These are phyloP conservation scores for Hyaena hyaena DNA, from an alignment of 2,113 vertebrate species.

Conservation along the genomic window DNA sequence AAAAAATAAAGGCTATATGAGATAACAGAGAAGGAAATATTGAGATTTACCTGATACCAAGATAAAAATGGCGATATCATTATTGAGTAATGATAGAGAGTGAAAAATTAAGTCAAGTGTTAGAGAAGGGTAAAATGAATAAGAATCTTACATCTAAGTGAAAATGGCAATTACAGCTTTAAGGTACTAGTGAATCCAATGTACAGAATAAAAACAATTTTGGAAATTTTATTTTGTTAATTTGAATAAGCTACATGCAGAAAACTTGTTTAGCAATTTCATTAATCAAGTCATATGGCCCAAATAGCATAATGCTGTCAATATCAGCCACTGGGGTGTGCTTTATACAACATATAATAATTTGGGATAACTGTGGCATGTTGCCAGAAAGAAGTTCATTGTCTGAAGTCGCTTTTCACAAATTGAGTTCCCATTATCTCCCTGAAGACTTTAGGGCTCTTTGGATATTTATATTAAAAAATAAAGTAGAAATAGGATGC, in stretches of 20 bases:
- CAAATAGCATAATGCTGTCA: constrained; percentile 72
- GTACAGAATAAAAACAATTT: constrained; percentile 65
- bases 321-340: constrained; percentile 70
- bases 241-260: constrained; percentile 68
- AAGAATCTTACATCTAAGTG: not conserved
- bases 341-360: constrained; percentile 78
- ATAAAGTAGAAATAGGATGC: not conserved
- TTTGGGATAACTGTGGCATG: constrained; percentile 70
- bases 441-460: constrained; percentile 4
- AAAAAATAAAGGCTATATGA: not conserved
- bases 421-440: constrained; percentile 59
- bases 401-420: constrained; percentile 70
- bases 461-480: constrained; percentile 56
- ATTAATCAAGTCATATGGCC: constrained; percentile 76
- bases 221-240: constrained; percentile 69
- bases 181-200: constrained; percentile 57
- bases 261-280: constrained; percentile 65
- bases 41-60: constrained; percentile 29
- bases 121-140: constrained; percentile 14
- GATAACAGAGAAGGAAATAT: constrained; percentile 61
- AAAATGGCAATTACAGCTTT: constrained; percentile 42
- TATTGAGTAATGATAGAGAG: constrained; percentile 23
- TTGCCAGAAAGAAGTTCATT: constrained; percentile 69
- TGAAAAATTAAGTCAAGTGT: constrained; percentile 46
- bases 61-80: not conserved